Conservation (phyloP, 2,888 invertebrate species). For the Cinara cedri region DNA sequence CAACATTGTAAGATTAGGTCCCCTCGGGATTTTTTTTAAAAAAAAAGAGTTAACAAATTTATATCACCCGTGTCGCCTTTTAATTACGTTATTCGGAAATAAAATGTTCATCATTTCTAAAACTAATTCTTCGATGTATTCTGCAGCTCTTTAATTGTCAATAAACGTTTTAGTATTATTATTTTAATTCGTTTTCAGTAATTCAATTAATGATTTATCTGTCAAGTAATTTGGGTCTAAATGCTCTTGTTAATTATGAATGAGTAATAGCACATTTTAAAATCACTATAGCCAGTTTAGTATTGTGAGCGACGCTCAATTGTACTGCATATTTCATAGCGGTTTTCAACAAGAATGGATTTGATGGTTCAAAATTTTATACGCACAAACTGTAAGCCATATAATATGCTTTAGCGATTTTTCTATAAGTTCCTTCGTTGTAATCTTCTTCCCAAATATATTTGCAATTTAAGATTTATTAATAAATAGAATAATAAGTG, state of each 20-base stretch:
- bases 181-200: background rate
- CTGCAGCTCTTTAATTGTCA: too few species aligned
- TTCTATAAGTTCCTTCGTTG: background rate
- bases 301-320: background rate
- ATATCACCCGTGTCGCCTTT: too few species aligned
- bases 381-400: background rate
- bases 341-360: background rate
- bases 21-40: too few species aligned
- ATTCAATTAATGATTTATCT: background rate
- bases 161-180: too few species aligned
- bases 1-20: too few species aligned
- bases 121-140: too few species aligned
- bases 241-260: background rate
- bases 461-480: background rate
- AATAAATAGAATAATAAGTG: too few species aligned
- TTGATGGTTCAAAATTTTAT: constrained; percentile 8
- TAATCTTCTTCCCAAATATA: background rate
- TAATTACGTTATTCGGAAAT: too few species aligned
- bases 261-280: background rate
- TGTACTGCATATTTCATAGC: background rate
- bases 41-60: too few species aligned
- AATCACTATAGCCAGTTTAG: background rate
- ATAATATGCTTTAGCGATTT: background rate
- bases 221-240: background rate
- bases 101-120: too few species aligned